Evolutionary conservation across 2,888 invertebrate species (phyloP), one percentile per base, ranked within the genome.

Genomic region (Didymodactylos carnosus): DNA sequence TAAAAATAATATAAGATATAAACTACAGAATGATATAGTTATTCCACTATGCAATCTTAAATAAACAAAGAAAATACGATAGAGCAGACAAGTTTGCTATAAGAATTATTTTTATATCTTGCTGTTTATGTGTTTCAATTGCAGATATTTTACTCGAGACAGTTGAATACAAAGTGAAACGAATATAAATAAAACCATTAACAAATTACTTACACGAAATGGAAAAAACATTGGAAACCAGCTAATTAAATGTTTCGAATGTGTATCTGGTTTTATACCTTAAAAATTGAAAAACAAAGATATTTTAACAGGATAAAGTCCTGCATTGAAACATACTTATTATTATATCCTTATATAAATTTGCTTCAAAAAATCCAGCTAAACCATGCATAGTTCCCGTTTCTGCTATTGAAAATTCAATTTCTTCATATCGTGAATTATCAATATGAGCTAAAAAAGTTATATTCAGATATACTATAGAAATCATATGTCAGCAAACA

Each of bases 311-410:
- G n/a, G n/a, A n/a, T n/a, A n/a, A n/a, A n/a, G n/a, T n/a, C n/a
- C n/a, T n/a, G n/a, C n/a, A n/a, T n/a, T 29, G 25, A 0, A 35
- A 81, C 81, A 81, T 82, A 81, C 95, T 95, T 70, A 98, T 85
- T 78, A 85, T 88, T 74, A 94, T 88, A 79, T 91, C 88, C 76
- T 89, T 90, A 83, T 91, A 95, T 23, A 98, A 86, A 29, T 88
- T 85, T 51, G 92, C 88, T 80, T 94, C 91, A 84, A 98, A 98
- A 83, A 92, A 98, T 8, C 98, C 98, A 39, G 90, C 91, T 84
- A 98, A 91, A 4, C 95, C 98, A 80, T 94, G 93, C 78, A 95
- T 84, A 2, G 93, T 88, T 80, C 89, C 88, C 80, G 92, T 89
- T 79, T 89, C 88, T 40, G 86, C 82, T 2, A 88, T 88, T 23